Percentiles rank a stretch among this genome's conserved stretches.
Conservation (phyloP, 1,140 invertebrate genomes). For the Neodiprion pinetum region DNA sequence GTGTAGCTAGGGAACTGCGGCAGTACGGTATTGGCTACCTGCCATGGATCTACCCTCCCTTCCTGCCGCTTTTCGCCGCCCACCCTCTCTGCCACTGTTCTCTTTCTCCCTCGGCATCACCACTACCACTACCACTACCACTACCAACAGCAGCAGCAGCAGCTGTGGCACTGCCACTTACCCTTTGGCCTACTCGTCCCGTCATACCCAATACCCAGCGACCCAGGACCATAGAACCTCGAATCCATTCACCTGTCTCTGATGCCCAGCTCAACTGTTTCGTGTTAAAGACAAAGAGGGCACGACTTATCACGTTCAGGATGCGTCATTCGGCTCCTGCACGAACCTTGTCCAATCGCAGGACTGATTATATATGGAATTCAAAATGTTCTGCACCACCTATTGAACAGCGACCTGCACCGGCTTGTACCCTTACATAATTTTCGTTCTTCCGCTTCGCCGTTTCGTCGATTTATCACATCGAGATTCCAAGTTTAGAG, state of each 20-base stretch:
- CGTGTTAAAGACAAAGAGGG: not conserved
- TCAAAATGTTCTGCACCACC: too few relatives aligned
- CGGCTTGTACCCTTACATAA: not conserved
- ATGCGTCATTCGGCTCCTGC: too few relatives aligned
- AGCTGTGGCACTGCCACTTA: slow-evolving; percentile 12
- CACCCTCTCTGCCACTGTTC: not conserved
- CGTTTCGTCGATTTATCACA: not conserved
- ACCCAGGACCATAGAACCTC: not conserved
- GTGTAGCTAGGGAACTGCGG: slow-evolving; percentile 47
- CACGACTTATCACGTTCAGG: not conserved
- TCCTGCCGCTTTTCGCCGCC: slow-evolving; percentile 2
- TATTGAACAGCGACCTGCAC: too few relatives aligned
- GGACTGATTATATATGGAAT: too few relatives aligned
- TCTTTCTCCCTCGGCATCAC: slow-evolving; percentile 5
- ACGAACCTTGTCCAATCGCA: too few relatives aligned
- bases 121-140: slow-evolving; percentile 18
- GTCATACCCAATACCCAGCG: slow-evolving; percentile 11
- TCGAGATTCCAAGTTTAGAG: not conserved
- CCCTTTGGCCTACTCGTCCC: slow-evolving; percentile 10
- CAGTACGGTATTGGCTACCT: slow-evolving; percentile 53
- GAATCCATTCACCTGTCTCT: not conserved
- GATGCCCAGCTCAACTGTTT: slow-evolving; percentile 18
- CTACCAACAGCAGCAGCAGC: not conserved
- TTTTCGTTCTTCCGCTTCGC: not conserved
- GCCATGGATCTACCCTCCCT: slow-evolving; percentile 38